Base-by-base conservation (phyloP, 2,113 vertebrate species). In the Phyllostomus discolor region DNA sequence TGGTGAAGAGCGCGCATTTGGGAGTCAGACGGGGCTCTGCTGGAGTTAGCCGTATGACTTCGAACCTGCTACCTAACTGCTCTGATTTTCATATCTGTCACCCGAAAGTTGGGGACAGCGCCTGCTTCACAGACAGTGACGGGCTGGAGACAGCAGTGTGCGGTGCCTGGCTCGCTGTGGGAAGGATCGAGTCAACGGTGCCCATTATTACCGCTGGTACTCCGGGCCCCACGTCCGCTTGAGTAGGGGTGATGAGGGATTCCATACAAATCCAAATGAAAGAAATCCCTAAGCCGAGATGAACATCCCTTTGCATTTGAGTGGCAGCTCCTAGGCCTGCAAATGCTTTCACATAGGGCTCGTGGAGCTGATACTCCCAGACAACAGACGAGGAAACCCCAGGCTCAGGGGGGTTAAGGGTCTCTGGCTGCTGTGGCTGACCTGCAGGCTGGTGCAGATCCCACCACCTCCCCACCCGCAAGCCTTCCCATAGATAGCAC, bases 351-450 rank as follows among this genome's bases (percentile, higher is more conserved):
- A 17, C 0, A 43, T 5, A 0, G 12, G 72, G 41, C 10, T 70
- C 57, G 5, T 0, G 4, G 52, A 67, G 43, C 85, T 10, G 57
- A 59, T 0, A 9, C 12, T 38, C 50, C 28, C 28, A 24, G 15
- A 81, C 0, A 24, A 48, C 16, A 52, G 54, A 48, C 0, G 4
- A 11, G 75, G 62, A 86, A 26, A 12, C 12, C 9, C 0, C 0
- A 20, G 35, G 43, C 24, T 87, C 52, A 3, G 52, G 0, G 11
- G 41, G 8, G 33, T 20, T 59, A 2, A 20, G 79, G 79, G 83
- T 26, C 59, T 24, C 0, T 59, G 75, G 75, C 33, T 19, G 8
- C 28, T 50, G 19, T 2, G 43, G 35, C 50, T 80, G 35, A 41
- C 28, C 11, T 3, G 1, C 4, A 33, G 70, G 24, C 12, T 14